Conservation (phyloP, 2,113 vertebrate species). For the Dascyllus trimaculatus region DNA sequence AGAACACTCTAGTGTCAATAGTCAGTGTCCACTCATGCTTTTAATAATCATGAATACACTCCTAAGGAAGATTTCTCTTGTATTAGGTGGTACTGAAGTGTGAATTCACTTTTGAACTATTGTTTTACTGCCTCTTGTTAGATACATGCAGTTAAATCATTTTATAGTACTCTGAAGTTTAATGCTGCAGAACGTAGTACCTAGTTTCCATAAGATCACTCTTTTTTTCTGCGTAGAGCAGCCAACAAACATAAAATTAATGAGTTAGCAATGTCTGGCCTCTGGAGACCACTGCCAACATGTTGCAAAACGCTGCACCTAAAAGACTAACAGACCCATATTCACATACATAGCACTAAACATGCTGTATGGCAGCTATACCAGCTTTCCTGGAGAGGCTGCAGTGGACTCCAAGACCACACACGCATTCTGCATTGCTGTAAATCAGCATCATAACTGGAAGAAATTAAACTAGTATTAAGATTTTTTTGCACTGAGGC, state of each 20-base stretch:
- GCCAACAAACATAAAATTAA: conserved; percentile 24
- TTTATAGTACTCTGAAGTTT: background rate
- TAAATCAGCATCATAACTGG: too few species aligned
- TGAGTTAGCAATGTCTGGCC: conserved; percentile 24
- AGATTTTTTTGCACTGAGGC: too few species aligned
- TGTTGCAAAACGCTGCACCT: conserved; percentile 1
- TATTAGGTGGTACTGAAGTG: background rate
- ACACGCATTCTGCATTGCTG: conserved; percentile 2
- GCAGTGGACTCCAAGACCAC: background rate
- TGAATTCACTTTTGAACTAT: background rate
- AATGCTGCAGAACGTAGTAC: conserved; percentile 10
- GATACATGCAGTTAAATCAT: background rate
- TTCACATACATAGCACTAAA: conserved; percentile 7
- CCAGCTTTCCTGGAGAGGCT: conserved; percentile 3
- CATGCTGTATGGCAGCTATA: conserved; percentile 2
- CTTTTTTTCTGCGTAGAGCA: background rate
- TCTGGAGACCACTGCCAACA: background rate
- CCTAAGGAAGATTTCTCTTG: background rate
- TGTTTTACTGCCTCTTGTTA: background rate
- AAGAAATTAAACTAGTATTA: too few species aligned
- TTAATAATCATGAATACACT: too few species aligned
- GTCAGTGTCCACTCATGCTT: too few species aligned
- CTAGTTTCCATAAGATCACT: conserved; percentile 6
- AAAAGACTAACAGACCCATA: conserved; percentile 18
- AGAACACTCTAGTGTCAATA: too few species aligned